These are phyloP conservation scores for Alcis repandata DNA, from an alignment of 2,888 invertebrate genomes.

Conservation along the genomic window DNA sequence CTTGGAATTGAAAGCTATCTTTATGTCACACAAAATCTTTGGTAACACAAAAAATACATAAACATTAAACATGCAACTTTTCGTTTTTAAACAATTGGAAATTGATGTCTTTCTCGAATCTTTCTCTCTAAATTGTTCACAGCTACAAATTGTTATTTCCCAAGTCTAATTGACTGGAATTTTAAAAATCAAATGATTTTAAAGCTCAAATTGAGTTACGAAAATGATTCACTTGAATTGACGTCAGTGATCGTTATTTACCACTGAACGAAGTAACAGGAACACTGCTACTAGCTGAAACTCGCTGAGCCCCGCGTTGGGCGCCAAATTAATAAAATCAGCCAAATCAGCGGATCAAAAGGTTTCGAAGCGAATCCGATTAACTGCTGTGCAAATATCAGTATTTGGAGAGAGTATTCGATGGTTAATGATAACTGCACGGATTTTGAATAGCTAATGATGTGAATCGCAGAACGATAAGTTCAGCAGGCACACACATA, in stretches of 20 bases:
- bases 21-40: no score
- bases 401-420: constrained; percentile 75
- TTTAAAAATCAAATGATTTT: neutral
- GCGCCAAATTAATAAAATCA: constrained; percentile 53
- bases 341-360: constrained; percentile 35
- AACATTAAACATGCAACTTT: no score
- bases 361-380: constrained; percentile 67
- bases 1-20: no score
- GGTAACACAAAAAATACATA: no score
- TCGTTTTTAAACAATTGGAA: no score
- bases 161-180: neutral
- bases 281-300: neutral
- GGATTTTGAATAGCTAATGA: neutral
- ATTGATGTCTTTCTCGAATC: no score
- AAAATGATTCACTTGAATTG: no score
- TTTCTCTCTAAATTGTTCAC: no score
- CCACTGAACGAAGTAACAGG: neutral
- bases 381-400: constrained; percentile 72
- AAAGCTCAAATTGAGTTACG: neutral
- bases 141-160: no score
- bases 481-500: no score
- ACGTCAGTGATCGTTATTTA: neutral
- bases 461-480: no score
- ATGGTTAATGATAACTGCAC: constrained; percentile 21
- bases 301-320: constrained; percentile 52